phyloP scores from a whole-genome alignment of 2,797 vertebrate species.

The Halcyon chelicuti region DNA sequence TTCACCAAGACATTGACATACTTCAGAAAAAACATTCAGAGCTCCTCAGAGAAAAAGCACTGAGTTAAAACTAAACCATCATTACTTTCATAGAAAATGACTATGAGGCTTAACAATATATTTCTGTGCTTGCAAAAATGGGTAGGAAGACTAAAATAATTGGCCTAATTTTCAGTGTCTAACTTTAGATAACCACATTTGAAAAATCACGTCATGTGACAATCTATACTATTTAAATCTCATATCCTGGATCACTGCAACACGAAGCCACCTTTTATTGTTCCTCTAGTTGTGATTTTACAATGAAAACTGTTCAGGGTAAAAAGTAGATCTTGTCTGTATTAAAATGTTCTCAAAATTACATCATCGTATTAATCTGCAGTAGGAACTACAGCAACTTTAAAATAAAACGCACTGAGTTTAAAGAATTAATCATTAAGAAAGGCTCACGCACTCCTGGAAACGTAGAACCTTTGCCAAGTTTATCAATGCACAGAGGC shows the following conservation, averaged over 20 bases:
- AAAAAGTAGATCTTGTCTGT: background rate
- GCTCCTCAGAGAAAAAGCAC: slow-evolving; percentile 46
- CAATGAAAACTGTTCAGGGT: background rate
- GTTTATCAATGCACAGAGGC: slow-evolving; percentile 50
- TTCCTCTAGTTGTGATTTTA: background rate
- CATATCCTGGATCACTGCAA: slow-evolving; percentile 32
- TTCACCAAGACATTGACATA: slow-evolving; percentile 52
- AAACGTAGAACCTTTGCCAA: slow-evolving; percentile 42
- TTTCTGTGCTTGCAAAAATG: slow-evolving; percentile 47
- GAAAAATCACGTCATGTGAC: slow-evolving; percentile 59
- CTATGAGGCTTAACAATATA: background rate
- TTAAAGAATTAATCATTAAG: slow-evolving; percentile 29
- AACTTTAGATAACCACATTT: slow-evolving; percentile 57
- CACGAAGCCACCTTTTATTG: background rate
- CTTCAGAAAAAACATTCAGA: background rate
- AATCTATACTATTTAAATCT: slow-evolving; percentile 52
- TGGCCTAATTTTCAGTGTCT: slow-evolving; percentile 63
- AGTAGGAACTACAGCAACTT: background rate
- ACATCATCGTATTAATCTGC: background rate
- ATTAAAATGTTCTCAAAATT: background rate
- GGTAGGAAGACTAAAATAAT: slow-evolving; percentile 65
- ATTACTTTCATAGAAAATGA: slow-evolving; percentile 20
- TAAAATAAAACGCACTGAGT: background rate
- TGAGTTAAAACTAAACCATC: slow-evolving; percentile 44
- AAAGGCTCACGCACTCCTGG: background rate